These are phyloP conservation scores for Euthynnus affinis DNA, from an alignment of 2,797 vertebrate genomes.

Conservation along the genomic window DNA sequence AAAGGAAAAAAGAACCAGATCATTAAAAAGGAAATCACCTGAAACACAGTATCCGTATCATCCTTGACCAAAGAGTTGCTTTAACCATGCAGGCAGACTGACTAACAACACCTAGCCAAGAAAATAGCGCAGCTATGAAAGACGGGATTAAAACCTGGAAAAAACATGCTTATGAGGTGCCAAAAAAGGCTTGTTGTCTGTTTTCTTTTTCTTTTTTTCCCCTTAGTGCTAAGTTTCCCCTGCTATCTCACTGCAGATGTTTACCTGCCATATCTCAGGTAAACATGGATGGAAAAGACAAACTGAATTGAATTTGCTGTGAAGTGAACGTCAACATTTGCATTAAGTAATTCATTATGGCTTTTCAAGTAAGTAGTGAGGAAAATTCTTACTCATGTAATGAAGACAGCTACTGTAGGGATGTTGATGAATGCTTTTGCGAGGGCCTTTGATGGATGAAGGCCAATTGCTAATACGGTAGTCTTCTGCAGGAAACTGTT, in stretches of 20 bases:
- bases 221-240: neutral
- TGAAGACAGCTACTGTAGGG: conserved; percentile 18
- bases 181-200: conserved; percentile 4
- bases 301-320: conserved; percentile 4
- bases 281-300: neutral
- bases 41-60: neutral
- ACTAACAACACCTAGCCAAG: neutral
- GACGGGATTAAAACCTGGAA: neutral
- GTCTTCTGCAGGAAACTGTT: conserved; percentile 10
- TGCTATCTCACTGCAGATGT: neutral
- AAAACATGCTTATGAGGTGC: neutral
- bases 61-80: neutral
- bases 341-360: conserved; percentile 16
- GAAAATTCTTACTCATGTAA: neutral
- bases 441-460: conserved; percentile 11
- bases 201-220: no score
- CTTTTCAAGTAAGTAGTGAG: neutral
- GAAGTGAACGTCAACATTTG: conserved; percentile 20
- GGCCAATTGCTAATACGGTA: conserved; percentile 9
- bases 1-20: neutral
- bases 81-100: neutral
- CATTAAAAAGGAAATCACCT: neutral
- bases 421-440: conserved; percentile 12
- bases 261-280: neutral
- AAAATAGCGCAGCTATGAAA: neutral